Percentiles rank a stretch among this genome's conserved stretches.
These are phyloP conservation scores for Saccostrea echinata DNA, from an alignment of 1,140 invertebrate genomes.

Conservation along the genomic window DNA sequence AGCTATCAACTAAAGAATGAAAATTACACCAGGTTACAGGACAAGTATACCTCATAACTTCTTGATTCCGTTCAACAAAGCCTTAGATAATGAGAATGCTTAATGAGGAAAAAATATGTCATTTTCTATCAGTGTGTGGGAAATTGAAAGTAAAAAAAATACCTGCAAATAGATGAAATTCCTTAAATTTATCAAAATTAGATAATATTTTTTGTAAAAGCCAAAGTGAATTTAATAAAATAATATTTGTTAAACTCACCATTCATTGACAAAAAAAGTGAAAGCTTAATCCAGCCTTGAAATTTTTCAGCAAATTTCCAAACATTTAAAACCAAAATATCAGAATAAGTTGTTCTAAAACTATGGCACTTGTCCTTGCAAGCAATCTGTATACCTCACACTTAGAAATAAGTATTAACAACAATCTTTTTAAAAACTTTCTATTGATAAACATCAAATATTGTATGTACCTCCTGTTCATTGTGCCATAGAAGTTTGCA, in stretches of 20 bases:
- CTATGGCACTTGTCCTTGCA: conserved; percentile 19
- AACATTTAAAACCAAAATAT: not conserved
- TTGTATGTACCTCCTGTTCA: not conserved
- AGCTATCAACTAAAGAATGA: conserved; percentile 4
- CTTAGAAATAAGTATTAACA: not conserved
- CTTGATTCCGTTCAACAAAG: not conserved
- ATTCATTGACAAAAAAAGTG: too few relatives aligned
- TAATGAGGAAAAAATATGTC: not conserved
- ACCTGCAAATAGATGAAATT: not conserved
- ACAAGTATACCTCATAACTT: not conserved
- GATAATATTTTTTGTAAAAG: too few relatives aligned
- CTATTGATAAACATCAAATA: conserved; percentile 14
- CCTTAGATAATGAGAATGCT: not conserved
- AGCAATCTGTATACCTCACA: not conserved
- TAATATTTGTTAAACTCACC: too few relatives aligned
- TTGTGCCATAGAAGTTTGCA: not conserved
- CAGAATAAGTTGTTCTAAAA: not conserved
- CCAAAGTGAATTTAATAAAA: too few relatives aligned
- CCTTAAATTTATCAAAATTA: not conserved
- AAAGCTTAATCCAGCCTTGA: not conserved
- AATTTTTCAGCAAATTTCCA: not conserved
- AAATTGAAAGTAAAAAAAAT: too few relatives aligned
- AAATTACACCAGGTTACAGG: not conserved
- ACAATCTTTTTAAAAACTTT: not conserved
- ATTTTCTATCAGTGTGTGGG: too few relatives aligned